phyloP scores from a whole-genome alignment of 2,113 vertebrate species.

The Poeciliopsis prolifica region DNA sequence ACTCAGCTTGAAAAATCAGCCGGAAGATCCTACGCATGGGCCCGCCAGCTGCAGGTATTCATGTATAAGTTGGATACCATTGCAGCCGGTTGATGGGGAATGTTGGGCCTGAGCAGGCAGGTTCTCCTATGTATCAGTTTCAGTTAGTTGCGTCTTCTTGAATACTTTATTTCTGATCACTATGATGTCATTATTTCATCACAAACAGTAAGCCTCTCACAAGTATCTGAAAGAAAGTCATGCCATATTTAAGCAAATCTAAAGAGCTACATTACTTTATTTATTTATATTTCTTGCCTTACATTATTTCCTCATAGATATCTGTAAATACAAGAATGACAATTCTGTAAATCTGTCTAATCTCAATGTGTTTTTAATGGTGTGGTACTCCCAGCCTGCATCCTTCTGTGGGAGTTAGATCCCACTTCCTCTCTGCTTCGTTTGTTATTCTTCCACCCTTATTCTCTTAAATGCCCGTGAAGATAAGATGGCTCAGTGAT shows the following conservation, averaged over 20 bases:
- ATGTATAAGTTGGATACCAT: background rate
- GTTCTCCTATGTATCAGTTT: background rate
- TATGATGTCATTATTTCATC: background rate
- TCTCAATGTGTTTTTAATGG: background rate
- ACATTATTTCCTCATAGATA: too few species aligned
- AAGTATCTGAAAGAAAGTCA: too few species aligned
- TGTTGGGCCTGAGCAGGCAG: background rate
- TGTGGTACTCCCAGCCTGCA: conserved; percentile 52
- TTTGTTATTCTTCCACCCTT: conserved; percentile 66
- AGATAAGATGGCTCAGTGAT: conserved; percentile 75
- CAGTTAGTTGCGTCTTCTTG: background rate
- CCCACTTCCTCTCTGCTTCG: conserved; percentile 56
- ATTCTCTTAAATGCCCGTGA: conserved; percentile 78
- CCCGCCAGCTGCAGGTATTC: background rate
- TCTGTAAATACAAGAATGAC: background rate
- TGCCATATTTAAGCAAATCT: too few species aligned
- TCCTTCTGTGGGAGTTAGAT: conserved; percentile 42
- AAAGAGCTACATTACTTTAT: too few species aligned
- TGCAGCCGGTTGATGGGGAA: background rate
- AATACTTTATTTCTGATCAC: background rate
- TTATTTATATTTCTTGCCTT: too few species aligned
- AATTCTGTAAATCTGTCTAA: background rate
- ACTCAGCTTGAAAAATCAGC: too few species aligned
- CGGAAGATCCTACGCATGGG: background rate
- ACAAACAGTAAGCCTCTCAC: too few species aligned